Base-by-base conservation (phyloP, 2,797 vertebrate genomes). In the Danio aesculapii region DNA sequence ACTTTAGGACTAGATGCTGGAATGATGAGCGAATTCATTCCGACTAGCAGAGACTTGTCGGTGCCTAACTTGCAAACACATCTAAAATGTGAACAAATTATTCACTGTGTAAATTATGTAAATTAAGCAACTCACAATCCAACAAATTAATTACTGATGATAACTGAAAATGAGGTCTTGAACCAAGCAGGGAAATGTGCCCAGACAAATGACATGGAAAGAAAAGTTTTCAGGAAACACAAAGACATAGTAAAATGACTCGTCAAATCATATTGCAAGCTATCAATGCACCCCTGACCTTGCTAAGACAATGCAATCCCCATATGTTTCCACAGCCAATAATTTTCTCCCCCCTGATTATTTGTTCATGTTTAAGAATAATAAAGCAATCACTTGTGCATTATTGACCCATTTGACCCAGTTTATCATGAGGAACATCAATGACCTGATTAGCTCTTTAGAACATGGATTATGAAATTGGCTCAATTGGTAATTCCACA, bases 381-480 rank as follows among this genome's bases (percentile, higher is more conserved):
- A 52, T 49, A 30, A 74, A 77, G 68, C n/a, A 79, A 64, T 41
- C 12, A 8, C 19, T 77, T 52, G 4, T 52, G 41, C 39, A 44
- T 14, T 13, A 19, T 39, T 55, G 21, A 47, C 4, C 47, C 59
- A 55, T 21, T 7, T 39, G 43, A 5, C 6, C 8, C 52, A 44
- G 49, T 21, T 46, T 58, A 53, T 82, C 17, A 17, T 1, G 16
- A 46, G 67, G 13, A 73, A 59, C 21, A 62, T 77, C 61, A 73
- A 75, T 81, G 68, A 70, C 79, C 66, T 81, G 74, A 81, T 79
- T 64, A 79, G 75, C 66, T 81, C 47, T 69, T 81, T 41, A 64
- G 72, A 30, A 59, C 64, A 83, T 12, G 17, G 57, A 81, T 83
- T 84, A 79, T 43, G 67, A 81, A 84, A 83, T 17, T 49, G 72